These are phyloP conservation scores for Columbina picui DNA, from an alignment of 2,113 vertebrate genomes.

Conservation along the genomic window DNA sequence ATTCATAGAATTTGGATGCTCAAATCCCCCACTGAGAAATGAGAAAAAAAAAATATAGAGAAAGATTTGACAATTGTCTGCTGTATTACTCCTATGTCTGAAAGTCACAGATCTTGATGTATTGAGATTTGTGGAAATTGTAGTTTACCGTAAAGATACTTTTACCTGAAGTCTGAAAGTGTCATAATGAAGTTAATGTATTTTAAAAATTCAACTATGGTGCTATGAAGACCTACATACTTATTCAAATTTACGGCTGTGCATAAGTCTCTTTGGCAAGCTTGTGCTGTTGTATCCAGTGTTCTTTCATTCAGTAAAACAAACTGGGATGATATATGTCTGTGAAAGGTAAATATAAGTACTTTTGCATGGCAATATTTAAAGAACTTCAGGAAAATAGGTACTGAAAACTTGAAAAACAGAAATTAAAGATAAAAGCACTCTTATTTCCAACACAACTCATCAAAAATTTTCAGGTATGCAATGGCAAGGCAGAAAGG, in stretches of 20 bases:
- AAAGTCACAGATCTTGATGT: not conserved
- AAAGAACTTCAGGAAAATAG: not conserved
- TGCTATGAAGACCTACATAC: not conserved
- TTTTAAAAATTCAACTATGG: not conserved
- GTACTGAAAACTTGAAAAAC: not conserved
- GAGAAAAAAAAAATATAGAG: not conserved
- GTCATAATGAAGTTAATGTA: not conserved
- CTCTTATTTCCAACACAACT: not conserved
- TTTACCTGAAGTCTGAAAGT: not conserved
- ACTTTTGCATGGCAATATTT: not conserved
- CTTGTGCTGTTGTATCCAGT: conserved; percentile 3
- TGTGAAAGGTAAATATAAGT: conserved; percentile 37
- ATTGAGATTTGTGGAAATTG: not conserved
- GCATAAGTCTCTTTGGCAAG: not conserved
- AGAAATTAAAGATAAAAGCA: not conserved
- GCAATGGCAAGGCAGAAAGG: not conserved
- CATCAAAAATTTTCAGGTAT: not conserved
- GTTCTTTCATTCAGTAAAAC: conserved; percentile 12
- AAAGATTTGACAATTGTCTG: not conserved
- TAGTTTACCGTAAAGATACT: not conserved
- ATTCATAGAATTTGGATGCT: not conserved
- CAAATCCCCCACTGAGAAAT: not conserved
- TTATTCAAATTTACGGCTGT: conserved; percentile 38
- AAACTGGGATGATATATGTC: not conserved
- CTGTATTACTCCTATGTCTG: not conserved